Base-by-base conservation (phyloP, 1,140 invertebrate genomes). In the Euborellia annulipes region DNA sequence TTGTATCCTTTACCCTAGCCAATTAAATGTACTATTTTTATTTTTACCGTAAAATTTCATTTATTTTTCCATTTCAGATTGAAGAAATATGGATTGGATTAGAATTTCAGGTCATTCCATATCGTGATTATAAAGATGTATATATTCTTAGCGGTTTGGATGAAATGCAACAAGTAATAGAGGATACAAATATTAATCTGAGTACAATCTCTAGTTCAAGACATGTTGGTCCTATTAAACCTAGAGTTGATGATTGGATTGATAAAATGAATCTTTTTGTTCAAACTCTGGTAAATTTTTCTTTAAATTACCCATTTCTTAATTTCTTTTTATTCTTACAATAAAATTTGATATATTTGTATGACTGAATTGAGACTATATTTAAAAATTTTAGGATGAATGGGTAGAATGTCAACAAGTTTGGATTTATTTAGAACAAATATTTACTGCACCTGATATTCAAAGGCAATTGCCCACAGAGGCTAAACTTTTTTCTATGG, bases 391-490 rank as follows among this genome's bases (percentile, higher is more conserved):
- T 38, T 50, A 81, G 84, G 85, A 89, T 59, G 81, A 82, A 58
- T 90, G 86, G 86, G 71, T 76, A 54, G 70, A 70, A 27, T 87
- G 84, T 53, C 85, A 90, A 58, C 76, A 79, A 52, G 82, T 80
- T 36, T 91, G 85, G 85, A 67, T 89, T 3, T 89, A 91, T 54
- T 62, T 90, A 37, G 83, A 90, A 58, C 80, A 85, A 3, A 89
- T 91, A 54, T 91, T 91, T 59, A 78, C 78, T n/a, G 84, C 85
- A 1, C 82, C 86, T 1, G 85, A 89, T 55, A 90, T 91, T 50
- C 85, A 89, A 55, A 66, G 85, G 18, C 86, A 91, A 58, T 57
- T 92, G 37, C 86, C 87, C 0, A 73, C 76, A 37, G 88, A 91
- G 61, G 76, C 85, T 0, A 83, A 82, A 57, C 72, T 89, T 54